Base-by-base conservation (phyloP, 2,888 invertebrate genomes). In the Caenorhabditis sp. region DNA sequence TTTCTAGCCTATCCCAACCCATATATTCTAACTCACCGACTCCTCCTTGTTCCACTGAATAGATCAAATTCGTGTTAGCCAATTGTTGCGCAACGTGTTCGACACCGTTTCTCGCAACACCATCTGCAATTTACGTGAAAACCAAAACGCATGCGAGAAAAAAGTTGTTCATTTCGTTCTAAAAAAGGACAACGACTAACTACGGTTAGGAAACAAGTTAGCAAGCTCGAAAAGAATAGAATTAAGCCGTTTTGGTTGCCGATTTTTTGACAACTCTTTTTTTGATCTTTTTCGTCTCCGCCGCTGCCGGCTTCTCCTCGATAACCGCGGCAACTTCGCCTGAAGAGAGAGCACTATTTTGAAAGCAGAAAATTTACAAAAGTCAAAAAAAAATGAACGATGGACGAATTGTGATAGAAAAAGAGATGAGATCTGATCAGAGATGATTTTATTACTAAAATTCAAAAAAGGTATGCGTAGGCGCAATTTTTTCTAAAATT, bases 21-120 rank as follows among this genome's bases (percentile, higher is more conserved):
- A n/a, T n/a, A n/a, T n/a, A n/a, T n/a, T n/a, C n/a, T n/a, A 55
- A 53, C 68, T n/a, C 17, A 78, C 79, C 76, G 74, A 67, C 55
- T 66, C 81, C 81, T 14, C 69, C 69, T 21, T 66, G 63, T 17
- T 76, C 65, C 24, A 67, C 53, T 19, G 73, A 74, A 57, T 74
- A 74, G 23, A 74, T 74, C 50, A 72, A 50, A 59, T 68, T 60
- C 26, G 64, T 61, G 36, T 67, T 68, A 12, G 66, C 68, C 17
- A 26, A 26, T 26, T 26, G 55, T 17, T 24, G 17, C 8, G 23
- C 51, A 6, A 51, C 51, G 4, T 51, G 51, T 23, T 51, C 51
- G 26, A 55, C 17, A 26, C 55, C 17, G 26, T 26, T 55, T 17
- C 23, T n/a, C 8, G 53, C 12, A 21, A 23, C 4, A n/a, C n/a